Evolutionary conservation across 2,888 invertebrate species (phyloP).

Genomic region (Sturmia bella): DNA sequence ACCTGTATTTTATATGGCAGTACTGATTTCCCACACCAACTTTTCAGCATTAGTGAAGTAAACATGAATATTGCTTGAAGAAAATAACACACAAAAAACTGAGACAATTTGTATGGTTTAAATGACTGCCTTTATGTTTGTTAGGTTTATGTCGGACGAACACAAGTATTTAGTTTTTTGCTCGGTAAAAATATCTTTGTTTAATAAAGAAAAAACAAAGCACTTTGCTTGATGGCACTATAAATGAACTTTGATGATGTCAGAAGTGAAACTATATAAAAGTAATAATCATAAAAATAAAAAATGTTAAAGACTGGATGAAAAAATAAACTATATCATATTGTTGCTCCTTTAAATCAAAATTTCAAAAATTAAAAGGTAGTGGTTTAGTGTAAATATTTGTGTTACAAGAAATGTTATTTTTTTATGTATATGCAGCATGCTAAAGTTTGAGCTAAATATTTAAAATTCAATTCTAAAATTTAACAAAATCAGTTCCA

Average conservation of each 20-base stretch:
- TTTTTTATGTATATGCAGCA: background rate
- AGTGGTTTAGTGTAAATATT: too few species aligned
- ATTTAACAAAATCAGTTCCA: constrained; percentile 2
- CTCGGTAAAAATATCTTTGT: background rate
- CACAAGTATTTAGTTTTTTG: background rate
- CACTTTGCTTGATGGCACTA: constrained; percentile 39
- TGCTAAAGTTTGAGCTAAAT: background rate
- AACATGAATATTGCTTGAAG: too few species aligned
- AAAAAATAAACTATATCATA: constrained; percentile 9
- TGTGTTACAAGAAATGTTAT: background rate
- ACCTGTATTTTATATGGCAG: too few species aligned
- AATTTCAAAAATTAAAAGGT: background rate
- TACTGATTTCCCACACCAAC: too few species aligned
- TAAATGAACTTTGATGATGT: constrained; percentile 64
- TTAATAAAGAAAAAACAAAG: background rate
- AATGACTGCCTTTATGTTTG: too few species aligned
- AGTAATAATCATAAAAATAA: constrained; percentile 1
- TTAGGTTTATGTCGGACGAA: too few species aligned
- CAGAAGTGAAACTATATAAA: constrained; percentile 38
- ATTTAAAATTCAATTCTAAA: constrained; percentile 50
- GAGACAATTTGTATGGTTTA: too few species aligned
- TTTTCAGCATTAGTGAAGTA: too few species aligned
- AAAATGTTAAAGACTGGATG: background rate
- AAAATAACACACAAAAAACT: too few species aligned
- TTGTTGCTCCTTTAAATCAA: background rate